phyloP scores from a whole-genome alignment of 2,797 vertebrate genomes.

The Distichodus sexfasciatus region DNA sequence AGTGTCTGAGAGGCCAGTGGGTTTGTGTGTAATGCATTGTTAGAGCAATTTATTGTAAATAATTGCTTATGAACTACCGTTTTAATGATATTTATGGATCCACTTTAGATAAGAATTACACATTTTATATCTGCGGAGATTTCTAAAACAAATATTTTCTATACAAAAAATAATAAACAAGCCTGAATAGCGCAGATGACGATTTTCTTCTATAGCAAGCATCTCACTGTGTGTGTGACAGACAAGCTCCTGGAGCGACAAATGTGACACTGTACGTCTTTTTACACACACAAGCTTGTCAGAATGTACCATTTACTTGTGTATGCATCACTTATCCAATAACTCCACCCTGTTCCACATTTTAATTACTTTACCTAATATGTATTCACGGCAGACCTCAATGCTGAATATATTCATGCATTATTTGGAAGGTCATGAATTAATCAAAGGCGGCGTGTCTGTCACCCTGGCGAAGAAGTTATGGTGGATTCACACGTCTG shows the following conservation, averaged over 20 bases:
- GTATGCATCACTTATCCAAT: background rate
- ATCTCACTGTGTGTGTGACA: too few relatives aligned
- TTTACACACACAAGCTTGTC: background rate
- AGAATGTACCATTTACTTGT: background rate
- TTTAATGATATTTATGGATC: too few relatives aligned
- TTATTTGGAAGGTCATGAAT: conserved; percentile 30
- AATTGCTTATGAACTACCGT: too few relatives aligned
- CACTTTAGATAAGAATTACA: too few relatives aligned
- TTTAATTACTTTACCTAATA: background rate
- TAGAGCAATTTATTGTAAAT: background rate
- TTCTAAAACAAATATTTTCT: too few relatives aligned
- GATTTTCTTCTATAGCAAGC: too few relatives aligned
- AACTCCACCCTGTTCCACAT: background rate
- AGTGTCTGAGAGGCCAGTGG: background rate
- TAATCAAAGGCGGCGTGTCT: conserved; percentile 30
- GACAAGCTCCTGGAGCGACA: background rate
- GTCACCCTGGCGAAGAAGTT: conserved; percentile 8
- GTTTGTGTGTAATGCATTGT: background rate
- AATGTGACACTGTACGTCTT: background rate
- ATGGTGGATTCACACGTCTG: background rate
- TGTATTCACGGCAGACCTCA: background rate
- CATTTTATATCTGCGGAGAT: too few relatives aligned
- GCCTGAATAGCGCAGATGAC: too few relatives aligned
- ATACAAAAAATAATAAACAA: too few relatives aligned
- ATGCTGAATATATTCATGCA: background rate